A percentile compares a stretch with the other conserved stretches of the same genome.
These are phyloP conservation scores for Erebia aethiops DNA, from an alignment of 2,888 invertebrate species.

Conservation along the genomic window DNA sequence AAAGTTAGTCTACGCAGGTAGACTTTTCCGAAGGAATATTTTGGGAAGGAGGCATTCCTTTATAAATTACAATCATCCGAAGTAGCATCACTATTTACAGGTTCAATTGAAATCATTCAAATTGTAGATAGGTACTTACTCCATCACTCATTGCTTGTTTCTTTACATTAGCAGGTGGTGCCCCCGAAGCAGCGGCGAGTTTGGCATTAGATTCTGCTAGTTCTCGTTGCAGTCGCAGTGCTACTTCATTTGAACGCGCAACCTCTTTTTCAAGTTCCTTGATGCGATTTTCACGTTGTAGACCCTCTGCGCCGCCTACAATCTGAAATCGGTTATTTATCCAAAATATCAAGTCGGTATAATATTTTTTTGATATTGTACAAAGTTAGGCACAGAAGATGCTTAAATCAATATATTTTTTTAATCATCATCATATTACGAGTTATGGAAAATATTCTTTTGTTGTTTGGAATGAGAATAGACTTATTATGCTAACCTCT, in stretches of 20 bases:
- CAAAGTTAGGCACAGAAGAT: no score
- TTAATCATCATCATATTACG: no score
- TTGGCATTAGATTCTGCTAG: conserved; percentile 86
- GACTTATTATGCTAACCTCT: conserved; percentile 53
- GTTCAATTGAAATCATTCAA: not conserved
- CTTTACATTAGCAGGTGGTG: conserved; percentile 74
- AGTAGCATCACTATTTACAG: no score
- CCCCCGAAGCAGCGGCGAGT: conserved; percentile 68
- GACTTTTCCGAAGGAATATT: not conserved
- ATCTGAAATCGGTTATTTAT: conserved; percentile 52
- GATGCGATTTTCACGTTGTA: conserved; percentile 86
- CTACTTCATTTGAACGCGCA: conserved; percentile 89
- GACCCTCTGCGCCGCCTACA: conserved; percentile 83
- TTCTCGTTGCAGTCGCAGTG: conserved; percentile 86
- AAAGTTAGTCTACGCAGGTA: no score
- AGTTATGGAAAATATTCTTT: not conserved
- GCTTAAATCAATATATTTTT: no score
- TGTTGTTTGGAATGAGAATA: not conserved
- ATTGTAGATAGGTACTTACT: conserved; percentile 58
- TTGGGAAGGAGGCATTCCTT: no score
- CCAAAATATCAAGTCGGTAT: not conserved
- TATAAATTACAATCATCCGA: no score
- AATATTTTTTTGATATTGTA: no score
- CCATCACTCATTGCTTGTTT: conserved; percentile 84
- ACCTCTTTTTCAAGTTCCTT: conserved; percentile 94